Base-by-base conservation (phyloP, 1,140 invertebrate species). In the Mizuhopecten yessoensis region DNA sequence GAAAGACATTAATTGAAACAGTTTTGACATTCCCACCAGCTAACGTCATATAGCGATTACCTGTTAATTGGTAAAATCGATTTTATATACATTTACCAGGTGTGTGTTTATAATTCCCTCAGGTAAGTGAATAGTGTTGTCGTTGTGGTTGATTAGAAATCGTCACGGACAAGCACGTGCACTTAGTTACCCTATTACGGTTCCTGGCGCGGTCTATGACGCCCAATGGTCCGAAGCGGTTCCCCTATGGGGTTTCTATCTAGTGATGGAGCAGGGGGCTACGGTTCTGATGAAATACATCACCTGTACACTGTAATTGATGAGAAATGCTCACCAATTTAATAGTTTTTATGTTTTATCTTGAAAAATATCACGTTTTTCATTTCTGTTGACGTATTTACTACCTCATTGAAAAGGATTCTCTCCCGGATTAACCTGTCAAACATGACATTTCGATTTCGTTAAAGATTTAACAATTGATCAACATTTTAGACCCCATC, bases 1-100 rank as follows among this genome's bases (percentile, higher is more conserved):
- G 57, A 75, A 75, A 75, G 57, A 75, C 57, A 75, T 75, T 75
- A 75, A 75, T 75, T 75, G 57, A 75, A 75, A 75, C n/a, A 75
- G 23, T 29, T 75, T 75, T 75, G 57, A 75, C 57, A 75, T 75
- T 75, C 57, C 57, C n/a, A 75, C 5, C 1, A 29, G 29, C 5
- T 29, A 75, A 29, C 23, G 57, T 75, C 57, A 75, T 75, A 49
- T 39, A 45, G 17, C 42, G 57, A 75, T 75, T 75, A 75, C 57
- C 57, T 29, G 23, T 75, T 29, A 75, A 75, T 75, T 75, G 57
- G 9, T 3, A 75, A 75, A 75, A 29, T 75, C 57, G 23, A 75
- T 75, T 75, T 75, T 17, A 75, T 75, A 75, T 75, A 45, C 42
- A 45, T 29, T 75, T 75, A 75, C 57, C 57, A 75, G 57, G 57